Evolutionary conservation across 2,113 vertebrate species (phyloP), one percentile per base, ranked within the genome.

Genomic region (Onychostruthus taczanowskii): DNA sequence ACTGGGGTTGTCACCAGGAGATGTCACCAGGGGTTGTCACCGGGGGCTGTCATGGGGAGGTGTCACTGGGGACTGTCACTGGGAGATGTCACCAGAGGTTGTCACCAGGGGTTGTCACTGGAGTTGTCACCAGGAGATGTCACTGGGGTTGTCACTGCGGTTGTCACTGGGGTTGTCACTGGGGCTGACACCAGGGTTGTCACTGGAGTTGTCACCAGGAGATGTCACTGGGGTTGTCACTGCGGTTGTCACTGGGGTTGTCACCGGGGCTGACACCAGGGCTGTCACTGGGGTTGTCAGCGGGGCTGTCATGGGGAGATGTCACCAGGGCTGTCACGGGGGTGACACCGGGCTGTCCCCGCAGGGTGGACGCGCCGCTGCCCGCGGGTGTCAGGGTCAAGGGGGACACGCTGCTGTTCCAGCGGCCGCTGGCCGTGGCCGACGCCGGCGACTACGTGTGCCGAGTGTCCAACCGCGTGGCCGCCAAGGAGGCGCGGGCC

Each of bases 401-500:
- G 39, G 98, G 97, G 49, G 97, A 87, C 86, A 98, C 93, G 5
- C 97, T 99, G 27, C 50, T 97, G 33, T 99, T 99, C 74, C 97
- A 90, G 30, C 97, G 96, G 18, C 93, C 97, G 0, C 95, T 99
- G 49, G 93, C 91, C 9, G 3, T 52, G 5, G 97, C 97, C 9
- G 99, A 99, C 82, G 97, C 97, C 1, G 99, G 99, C 3, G 62
- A 96, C 31, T 99, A 99, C 9, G 61, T 98, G 49, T 99, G 99
- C 58, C 96, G 76, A 1, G 98, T 98, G 43, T 93, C 75, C 63
- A 99, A 99, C 85, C 82, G 37, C 0, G 94, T 98, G 8, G 98
- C 98, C 22, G 83, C 91, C 1, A 98, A 97, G 73, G 98, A 96
- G 75, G 93, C 95, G 0, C 97, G 94, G 18, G 97, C 97, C 55